phyloP scores from a whole-genome alignment of 2,888 invertebrate genomes.

The Candidula unifasciata region DNA sequence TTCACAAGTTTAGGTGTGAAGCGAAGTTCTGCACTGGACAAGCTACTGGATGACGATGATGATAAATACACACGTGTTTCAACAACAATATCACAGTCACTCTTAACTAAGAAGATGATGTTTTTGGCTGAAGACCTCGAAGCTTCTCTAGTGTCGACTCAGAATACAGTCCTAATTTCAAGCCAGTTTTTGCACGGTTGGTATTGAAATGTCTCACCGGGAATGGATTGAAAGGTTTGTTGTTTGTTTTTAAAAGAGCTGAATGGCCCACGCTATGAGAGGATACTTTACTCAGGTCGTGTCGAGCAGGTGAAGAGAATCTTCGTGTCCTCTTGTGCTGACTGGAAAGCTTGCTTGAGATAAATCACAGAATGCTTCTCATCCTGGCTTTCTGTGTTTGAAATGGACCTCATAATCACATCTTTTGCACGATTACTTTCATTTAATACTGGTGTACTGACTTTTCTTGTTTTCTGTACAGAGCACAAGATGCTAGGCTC shows the following conservation, averaged over 20 bases:
- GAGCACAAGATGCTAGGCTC: not conserved
- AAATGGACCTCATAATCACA: not conserved
- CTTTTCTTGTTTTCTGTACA: not conserved
- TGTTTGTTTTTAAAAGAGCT: constrained; percentile 2
- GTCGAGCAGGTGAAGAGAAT: constrained; percentile 36
- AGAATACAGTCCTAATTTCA: constrained; percentile 76
- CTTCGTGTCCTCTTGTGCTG: constrained; percentile 10
- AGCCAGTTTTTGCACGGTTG: constrained; percentile 72
- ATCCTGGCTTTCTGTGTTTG: not conserved
- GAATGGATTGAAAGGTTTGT: constrained; percentile 74
- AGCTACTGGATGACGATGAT: too few species aligned
- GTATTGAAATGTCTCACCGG: constrained; percentile 73
- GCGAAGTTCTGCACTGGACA: too few species aligned
- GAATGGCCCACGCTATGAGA: not conserved
- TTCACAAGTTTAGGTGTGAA: too few species aligned
- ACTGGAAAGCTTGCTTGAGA: constrained; percentile 1
- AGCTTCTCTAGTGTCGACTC: constrained; percentile 65
- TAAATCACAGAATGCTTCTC: not conserved
- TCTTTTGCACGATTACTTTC: not conserved
- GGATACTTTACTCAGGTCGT: not conserved
- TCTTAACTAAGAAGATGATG: constrained; percentile 44
- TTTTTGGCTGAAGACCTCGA: constrained; percentile 45
- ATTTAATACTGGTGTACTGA: not conserved
- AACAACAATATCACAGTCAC: too few species aligned
- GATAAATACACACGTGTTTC: too few species aligned